Evolutionary conservation across 2,113 vertebrate genomes (phyloP), one percentile per base, ranked within the genome.

Genomic region (Piaya cayana): DNA sequence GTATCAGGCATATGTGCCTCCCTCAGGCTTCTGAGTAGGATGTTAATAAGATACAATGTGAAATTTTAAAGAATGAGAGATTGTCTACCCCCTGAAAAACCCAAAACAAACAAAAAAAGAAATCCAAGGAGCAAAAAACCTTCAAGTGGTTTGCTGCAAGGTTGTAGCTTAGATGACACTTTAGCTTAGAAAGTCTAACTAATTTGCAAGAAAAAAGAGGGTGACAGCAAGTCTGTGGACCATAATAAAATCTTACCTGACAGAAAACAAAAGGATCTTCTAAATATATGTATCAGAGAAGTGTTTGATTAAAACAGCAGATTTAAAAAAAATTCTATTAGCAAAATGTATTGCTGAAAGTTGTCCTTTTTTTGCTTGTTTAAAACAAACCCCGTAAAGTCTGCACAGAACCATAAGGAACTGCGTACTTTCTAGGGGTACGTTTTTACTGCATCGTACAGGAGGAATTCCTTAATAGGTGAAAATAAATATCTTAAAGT

Each of bases 401-500:
- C 15, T 68, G 80, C 37, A 84, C 23, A 93, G 88, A 91, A 86
- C 42, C 93, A 36, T 68, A 39, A 69, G 94, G 67, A 93, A 49
- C 80, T n/a, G n/a, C 82, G 88, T 15, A 22, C 67, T 90, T 96
- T 77, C 62, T 82, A 70, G 19, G 62, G 74, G 42, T 85, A 34
- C 39, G 42, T 80, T 79, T 82, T 81, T 88, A 81, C 74, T 89
- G 82, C 49, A 53, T 84, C 72, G 55, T 58, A 84, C 25, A 91
- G 81, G 68, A 91, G 79, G 68, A 96, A 91, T 71, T 88, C 69
- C 55, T 75, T 95, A 78, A 91, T 25, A 96, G 93, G 69, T 97
- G 85, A 96, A 97, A 97, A 97, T 50, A 63, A 91, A 89, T 72
- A 87, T 49, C 50, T 80, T 68, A 43, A 64, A 75, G 76, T 87